Conservation (phyloP, 2,888 invertebrate species). For the Heliconius ismenius region DNA sequence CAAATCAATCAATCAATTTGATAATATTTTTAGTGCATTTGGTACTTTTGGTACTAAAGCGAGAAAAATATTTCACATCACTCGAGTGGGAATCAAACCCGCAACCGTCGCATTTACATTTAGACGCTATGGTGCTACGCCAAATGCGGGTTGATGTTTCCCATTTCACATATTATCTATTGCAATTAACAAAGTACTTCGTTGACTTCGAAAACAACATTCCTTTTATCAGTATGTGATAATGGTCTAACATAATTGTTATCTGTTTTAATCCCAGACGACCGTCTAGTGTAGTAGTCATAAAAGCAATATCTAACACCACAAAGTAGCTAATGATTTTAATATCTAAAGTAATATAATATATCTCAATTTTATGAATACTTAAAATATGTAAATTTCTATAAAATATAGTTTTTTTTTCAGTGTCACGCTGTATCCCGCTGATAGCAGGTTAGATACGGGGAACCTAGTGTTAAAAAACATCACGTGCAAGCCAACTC, state of each 20-base stretch:
- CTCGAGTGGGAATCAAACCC: not conserved
- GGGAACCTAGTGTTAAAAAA: not conserved
- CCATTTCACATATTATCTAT: not conserved
- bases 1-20: not conserved
- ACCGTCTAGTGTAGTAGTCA: not conserved
- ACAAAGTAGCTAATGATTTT: not conserved
- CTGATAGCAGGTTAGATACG: no score
- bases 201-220: slow-evolving; percentile 17
- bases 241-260: slow-evolving; percentile 1
- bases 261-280: slow-evolving; percentile 1
- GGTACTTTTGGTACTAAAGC: not conserved
- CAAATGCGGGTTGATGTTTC: not conserved
- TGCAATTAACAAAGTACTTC: not conserved
- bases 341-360: not conserved
- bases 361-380: not conserved
- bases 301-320: not conserved
- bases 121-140: not conserved
- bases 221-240: slow-evolving; percentile 15
- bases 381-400: not conserved
- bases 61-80: not conserved
- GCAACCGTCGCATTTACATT: not conserved
- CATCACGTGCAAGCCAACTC: not conserved
- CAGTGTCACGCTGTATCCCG: no score
- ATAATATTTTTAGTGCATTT: not conserved
- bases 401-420: not conserved